Evolutionary conservation across 2,888 invertebrate species (phyloP).

Genomic region (Xestoiulus laeticollis): DNA sequence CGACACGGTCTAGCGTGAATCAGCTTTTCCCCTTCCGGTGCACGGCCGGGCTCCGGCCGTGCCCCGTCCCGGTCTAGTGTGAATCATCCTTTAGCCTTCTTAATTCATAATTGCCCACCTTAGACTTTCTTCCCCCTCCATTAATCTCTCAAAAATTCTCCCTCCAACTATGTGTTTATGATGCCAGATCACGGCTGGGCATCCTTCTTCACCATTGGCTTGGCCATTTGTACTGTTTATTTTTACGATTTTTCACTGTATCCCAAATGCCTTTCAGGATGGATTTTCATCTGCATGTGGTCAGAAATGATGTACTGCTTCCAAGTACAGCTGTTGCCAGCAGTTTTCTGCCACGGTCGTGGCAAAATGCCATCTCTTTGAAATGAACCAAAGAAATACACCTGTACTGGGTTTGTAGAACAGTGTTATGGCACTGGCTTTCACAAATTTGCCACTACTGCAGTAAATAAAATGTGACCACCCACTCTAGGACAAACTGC

Average conservation of each 20-base stretch:
- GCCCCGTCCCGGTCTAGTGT: too few relatives aligned
- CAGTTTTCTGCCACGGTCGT: not conserved
- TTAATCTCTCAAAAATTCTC: conserved; percentile 5
- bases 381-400: not conserved
- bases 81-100: too few relatives aligned
- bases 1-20: too few relatives aligned
- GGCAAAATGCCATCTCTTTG: not conserved
- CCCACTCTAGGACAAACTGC: not conserved
- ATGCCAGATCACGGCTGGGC: conserved; percentile 28
- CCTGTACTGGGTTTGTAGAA: not conserved
- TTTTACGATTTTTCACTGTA: not conserved
- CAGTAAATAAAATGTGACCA: not conserved
- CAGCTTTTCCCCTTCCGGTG: too few relatives aligned
- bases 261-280: not conserved
- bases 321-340: not conserved
- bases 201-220: not conserved
- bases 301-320: not conserved
- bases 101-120: conserved; percentile 2
- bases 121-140: not conserved
- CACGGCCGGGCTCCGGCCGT: too few relatives aligned
- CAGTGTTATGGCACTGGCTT: not conserved
- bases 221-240: not conserved
- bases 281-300: conserved; percentile 27
- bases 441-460: not conserved
- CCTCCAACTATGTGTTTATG: conserved; percentile 37